These are phyloP conservation scores for Fulica atra DNA, from an alignment of 2,113 vertebrate species.

Conservation along the genomic window DNA sequence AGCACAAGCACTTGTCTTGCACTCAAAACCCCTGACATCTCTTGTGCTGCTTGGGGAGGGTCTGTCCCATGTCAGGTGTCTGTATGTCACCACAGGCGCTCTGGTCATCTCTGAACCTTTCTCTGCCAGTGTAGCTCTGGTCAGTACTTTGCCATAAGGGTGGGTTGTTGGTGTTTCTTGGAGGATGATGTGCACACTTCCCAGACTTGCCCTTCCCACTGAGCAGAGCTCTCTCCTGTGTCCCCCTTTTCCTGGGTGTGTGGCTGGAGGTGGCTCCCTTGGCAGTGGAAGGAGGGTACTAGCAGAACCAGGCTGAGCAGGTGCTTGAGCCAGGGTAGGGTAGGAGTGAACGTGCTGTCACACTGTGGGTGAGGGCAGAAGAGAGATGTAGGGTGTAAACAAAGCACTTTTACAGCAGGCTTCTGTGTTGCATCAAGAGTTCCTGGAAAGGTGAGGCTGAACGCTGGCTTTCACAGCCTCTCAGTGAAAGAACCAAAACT, in stretches of 20 bases:
- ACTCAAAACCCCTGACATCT: background rate
- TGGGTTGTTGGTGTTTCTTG: background rate
- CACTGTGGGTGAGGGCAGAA: background rate
- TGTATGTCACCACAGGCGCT: fast-evolving
- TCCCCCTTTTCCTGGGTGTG: background rate
- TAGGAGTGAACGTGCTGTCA: background rate
- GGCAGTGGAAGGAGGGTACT: background rate
- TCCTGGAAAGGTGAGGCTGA: background rate
- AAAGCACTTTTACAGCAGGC: background rate
- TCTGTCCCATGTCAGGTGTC: background rate
- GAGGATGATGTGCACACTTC: fast-evolving
- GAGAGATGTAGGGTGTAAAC: background rate
- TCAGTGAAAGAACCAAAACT: background rate
- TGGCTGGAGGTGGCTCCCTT: background rate
- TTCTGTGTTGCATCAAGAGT: constrained; percentile 3
- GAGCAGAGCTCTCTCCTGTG: background rate
- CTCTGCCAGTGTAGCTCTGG: background rate
- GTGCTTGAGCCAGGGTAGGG: background rate
- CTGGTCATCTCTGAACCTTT: background rate
- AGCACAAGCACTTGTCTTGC: background rate
- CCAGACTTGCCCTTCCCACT: fast-evolving
- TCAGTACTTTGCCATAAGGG: background rate
- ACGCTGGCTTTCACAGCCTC: background rate
- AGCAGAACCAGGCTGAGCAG: background rate
- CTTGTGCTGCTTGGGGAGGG: background rate